phyloP scores from a whole-genome alignment of 2,888 invertebrate genomes.

The Cybosia mesomella region DNA sequence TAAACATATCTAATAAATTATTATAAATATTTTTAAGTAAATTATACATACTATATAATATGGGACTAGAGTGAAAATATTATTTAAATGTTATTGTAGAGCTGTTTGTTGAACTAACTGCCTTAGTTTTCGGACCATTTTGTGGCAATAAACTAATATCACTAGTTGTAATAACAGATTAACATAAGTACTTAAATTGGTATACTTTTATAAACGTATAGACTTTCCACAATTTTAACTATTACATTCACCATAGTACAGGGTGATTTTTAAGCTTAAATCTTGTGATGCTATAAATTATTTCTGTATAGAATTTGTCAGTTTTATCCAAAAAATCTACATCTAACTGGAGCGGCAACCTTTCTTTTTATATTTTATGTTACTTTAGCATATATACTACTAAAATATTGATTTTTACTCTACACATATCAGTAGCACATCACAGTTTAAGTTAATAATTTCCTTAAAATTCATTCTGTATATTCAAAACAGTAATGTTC shows the following conservation, averaged over 20 bases:
- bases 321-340: background rate
- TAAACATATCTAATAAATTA: constrained; percentile 50
- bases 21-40: constrained; percentile 51
- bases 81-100: constrained; percentile 36
- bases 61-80: constrained; percentile 30
- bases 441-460: background rate
- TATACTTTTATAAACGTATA: constrained; percentile 41
- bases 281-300: background rate
- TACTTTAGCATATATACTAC: background rate
- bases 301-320: background rate
- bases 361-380: background rate
- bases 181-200: constrained; percentile 37
- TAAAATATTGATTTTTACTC: background rate
- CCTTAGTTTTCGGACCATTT: constrained; percentile 61
- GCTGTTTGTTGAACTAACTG: constrained; percentile 34
- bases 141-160: constrained; percentile 59
- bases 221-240: constrained; percentile 27
- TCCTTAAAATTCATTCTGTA: background rate
- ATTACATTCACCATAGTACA: constrained; percentile 14
- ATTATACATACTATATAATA: constrained; percentile 16
- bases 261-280: background rate
- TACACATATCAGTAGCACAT: background rate
- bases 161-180: constrained; percentile 41
- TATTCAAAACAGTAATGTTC: background rate
- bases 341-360: background rate